Conservation (phyloP, 2,888 invertebrate genomes). For the Xestobium rufovillosum region DNA sequence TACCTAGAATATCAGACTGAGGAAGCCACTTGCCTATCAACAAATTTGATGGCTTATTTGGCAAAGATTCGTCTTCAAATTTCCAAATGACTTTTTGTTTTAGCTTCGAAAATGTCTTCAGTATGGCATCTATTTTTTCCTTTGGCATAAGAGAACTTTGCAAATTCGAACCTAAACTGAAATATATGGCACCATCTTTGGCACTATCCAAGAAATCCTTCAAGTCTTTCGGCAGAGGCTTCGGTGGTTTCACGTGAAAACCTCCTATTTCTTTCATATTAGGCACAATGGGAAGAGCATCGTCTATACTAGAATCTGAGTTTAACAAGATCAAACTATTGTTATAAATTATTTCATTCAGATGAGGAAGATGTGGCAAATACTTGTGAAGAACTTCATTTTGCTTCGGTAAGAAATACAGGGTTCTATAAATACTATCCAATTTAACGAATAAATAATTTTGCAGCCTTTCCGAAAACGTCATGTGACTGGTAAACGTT, state of each 20-base stretch:
- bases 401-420: conserved; percentile 20
- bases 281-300: conserved; percentile 47
- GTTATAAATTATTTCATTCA: conserved; percentile 29
- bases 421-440: too few species aligned
- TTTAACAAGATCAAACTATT: conserved; percentile 31
- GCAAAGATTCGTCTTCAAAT: conserved; percentile 39
- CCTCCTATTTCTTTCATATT: conserved; percentile 54
- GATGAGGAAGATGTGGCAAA: conserved; percentile 28
- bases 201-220: conserved; percentile 48
- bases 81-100: conserved; percentile 63
- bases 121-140: conserved; percentile 47
- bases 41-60: conserved; percentile 9
- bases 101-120: conserved; percentile 50
- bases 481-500: conserved; percentile 38
- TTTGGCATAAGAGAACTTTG: conserved; percentile 48
- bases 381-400: conserved; percentile 25
- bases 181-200: conserved; percentile 49
- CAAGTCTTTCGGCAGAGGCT: conserved; percentile 39
- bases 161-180: conserved; percentile 55
- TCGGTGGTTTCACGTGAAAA: conserved; percentile 39
- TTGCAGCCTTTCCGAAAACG: conserved; percentile 48
- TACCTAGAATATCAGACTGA: conserved; percentile 14
- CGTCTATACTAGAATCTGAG: conserved; percentile 47
- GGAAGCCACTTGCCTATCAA: conserved; percentile 14
- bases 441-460: conserved; percentile 39